phyloP scores from a whole-genome alignment of 2,888 invertebrate species.

The Phaonia tiefii region DNA sequence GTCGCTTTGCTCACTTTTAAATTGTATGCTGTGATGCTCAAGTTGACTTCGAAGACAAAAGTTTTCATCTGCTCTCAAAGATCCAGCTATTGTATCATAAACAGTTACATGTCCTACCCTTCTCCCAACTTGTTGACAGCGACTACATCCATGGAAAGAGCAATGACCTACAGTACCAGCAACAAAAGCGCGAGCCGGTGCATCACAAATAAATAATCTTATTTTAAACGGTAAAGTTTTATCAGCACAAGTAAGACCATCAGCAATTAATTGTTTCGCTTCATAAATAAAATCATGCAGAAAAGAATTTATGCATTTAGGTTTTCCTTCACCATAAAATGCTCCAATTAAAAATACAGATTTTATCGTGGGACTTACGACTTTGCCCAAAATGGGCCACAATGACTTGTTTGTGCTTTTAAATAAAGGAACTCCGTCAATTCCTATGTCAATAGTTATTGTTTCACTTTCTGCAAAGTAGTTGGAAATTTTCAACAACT shows the following conservation, averaged over 20 bases:
- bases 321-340: slow-evolving; percentile 41
- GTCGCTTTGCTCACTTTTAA: slow-evolving; percentile 21
- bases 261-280: slow-evolving; percentile 43
- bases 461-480: slow-evolving; percentile 14
- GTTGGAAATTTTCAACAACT: slow-evolving; percentile 26
- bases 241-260: slow-evolving; percentile 22
- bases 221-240: slow-evolving; percentile 32
- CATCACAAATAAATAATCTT: neutral
- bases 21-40: slow-evolving; percentile 26
- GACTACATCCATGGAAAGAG: no score
- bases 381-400: slow-evolving; percentile 43
- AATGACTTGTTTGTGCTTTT: slow-evolving; percentile 43
- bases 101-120: slow-evolving; percentile 28
- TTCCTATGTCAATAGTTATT: slow-evolving; percentile 42
- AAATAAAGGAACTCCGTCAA: slow-evolving; percentile 47
- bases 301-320: slow-evolving; percentile 42
- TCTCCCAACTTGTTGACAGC: slow-evolving; percentile 18
- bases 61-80: slow-evolving; percentile 42
- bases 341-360: slow-evolving; percentile 47
- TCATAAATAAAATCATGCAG: slow-evolving; percentile 47
- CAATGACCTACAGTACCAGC: slow-evolving; percentile 6
- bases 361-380: slow-evolving; percentile 30
- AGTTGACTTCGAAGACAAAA: slow-evolving; percentile 40
- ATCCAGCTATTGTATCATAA: slow-evolving; percentile 21
- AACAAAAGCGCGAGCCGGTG: slow-evolving; percentile 43